Evolutionary conservation across 2,888 invertebrate genomes (phyloP), one percentile per base, ranked within the genome.

Genomic region (Cryptocephalus moraei): DNA sequence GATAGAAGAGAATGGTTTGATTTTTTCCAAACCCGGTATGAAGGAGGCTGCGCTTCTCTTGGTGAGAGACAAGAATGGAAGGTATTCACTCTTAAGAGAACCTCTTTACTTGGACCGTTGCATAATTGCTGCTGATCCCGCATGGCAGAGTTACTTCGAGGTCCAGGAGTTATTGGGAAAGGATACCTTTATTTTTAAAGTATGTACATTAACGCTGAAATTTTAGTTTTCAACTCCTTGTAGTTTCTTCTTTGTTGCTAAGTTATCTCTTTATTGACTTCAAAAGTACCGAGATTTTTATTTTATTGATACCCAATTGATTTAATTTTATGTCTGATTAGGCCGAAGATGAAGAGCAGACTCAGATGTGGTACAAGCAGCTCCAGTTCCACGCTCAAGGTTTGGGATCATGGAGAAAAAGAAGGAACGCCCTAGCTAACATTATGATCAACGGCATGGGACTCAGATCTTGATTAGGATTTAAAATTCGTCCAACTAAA

Each of bases 111-210:
- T 95, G 64, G 91, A 92, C 69, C 81, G 90, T 62, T 93, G 94
- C 72, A 88, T 95, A 55, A 86, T 95, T 48, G 87, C 86, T 46
- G 86, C 89, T 45, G 93, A 93, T 69, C 84, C 88, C 49, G 92
- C 93, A 60, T 85, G 86, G 68, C 90, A 91, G 67, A 92, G 93
- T 69, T 91, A 91, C 71, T 94, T 95, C 69, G 95, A 95, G 76
- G 84, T 95, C 56, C 91, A 92, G 72, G 93, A 94, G 73, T 81
- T 91, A 56, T 84, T 89, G 55, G 86, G 90, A 50, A 92, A 91
- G 73, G 94, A 94, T 70, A 88, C 92, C 48, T 91, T 87, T 73
- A 86, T 93, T 71, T 90, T 94, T 73, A 94, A 94, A 85, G 94
- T 92, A 71, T 67, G 51, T 45, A 12, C 8, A 41, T 36, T 11